Percentiles rank a stretch among this genome's conserved stretches.
These are phyloP conservation scores for Lethrus apterus DNA, from an alignment of 1,140 invertebrate genomes.

Conservation along the genomic window DNA sequence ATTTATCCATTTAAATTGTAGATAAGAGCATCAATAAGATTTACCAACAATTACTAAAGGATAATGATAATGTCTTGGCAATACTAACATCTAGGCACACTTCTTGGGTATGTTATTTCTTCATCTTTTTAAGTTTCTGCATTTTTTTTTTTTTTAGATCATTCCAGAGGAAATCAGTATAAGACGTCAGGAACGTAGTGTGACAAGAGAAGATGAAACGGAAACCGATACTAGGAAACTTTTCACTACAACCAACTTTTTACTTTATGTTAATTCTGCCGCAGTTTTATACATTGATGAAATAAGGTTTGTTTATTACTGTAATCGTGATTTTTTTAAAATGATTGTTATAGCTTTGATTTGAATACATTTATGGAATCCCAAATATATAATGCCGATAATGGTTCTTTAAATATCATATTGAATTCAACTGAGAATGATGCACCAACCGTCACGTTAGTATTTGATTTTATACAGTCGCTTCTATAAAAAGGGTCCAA, in stretches of 20 bases:
- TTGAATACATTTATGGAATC: too few relatives aligned
- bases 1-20: constrained; percentile 12
- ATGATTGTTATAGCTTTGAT: too few relatives aligned
- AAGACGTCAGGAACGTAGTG: constrained; percentile 2
- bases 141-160: constrained; percentile 16
- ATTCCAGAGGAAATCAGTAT: constrained; percentile 18
- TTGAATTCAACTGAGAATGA: too few relatives aligned
- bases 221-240: constrained; percentile 20
- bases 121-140: constrained; percentile 26
- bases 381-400: too few relatives aligned
- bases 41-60: constrained; percentile 26
- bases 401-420: too few relatives aligned
- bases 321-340: not conserved
- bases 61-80: constrained; percentile 31
- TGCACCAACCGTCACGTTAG: too few relatives aligned
- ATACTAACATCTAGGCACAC: constrained; percentile 34
- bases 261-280: constrained; percentile 9
- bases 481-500: too few relatives aligned
- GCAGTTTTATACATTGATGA: not conserved
- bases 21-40: constrained; percentile 31
- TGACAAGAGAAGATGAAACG: constrained; percentile 17
- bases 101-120: constrained; percentile 36
- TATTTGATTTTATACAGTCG: too few relatives aligned
- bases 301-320: not conserved
- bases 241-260: constrained; percentile 18